Base-by-base conservation (phyloP, 2,113 vertebrate species). In the Sterna hirundo region DNA sequence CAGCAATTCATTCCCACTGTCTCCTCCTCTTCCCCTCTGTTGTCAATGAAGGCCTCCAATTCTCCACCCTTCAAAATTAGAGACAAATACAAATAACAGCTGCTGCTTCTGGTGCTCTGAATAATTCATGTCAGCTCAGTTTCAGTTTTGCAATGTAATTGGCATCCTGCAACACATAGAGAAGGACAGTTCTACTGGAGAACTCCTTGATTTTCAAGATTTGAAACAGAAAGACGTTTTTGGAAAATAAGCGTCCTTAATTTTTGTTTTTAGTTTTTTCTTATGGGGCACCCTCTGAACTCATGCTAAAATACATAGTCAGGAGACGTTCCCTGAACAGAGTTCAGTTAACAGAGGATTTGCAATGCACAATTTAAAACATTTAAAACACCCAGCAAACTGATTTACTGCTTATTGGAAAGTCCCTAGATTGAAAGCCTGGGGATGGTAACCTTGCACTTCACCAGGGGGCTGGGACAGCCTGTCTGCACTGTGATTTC, bases 101-200 rank as follows among this genome's bases (percentile, higher is more conserved):
- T 97, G 97, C 87, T 97, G 92, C 75, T 93, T 86, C 84, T 90
- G 87, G 80, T 65, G 65, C n/a, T 92, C 89, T 97, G 96, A 98
- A 96, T 98, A 97, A 98, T 97, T 97, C 92, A 96, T 90, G 85
- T 29, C 52, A 83, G 58, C 55, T 94, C 65, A 65, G 40, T 86
- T 82, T 89, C 68, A 62, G 84, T 68, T 85, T 49, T 83, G 74
- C 68, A 65, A 44, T 86, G 77, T 51, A 69, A 34, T 69, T 91
- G 83, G 57, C 64, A 82, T 92, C 47, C 60, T 68, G 83, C n/a
- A 91, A 92, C 78, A 74, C 49, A 42, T 2, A 62, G 44, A 76
- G 60, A 44, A 77, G 75, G 49, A 52, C 70, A 68, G 17, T 23
- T 55, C 38, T 57, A 78, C 80, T 34, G 29, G 51, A 96, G 55